Evolutionary conservation across 2,797 vertebrate genomes (phyloP), one percentile per base, ranked within the genome.

Genomic region (Oryzias dopingdopingensis): DNA sequence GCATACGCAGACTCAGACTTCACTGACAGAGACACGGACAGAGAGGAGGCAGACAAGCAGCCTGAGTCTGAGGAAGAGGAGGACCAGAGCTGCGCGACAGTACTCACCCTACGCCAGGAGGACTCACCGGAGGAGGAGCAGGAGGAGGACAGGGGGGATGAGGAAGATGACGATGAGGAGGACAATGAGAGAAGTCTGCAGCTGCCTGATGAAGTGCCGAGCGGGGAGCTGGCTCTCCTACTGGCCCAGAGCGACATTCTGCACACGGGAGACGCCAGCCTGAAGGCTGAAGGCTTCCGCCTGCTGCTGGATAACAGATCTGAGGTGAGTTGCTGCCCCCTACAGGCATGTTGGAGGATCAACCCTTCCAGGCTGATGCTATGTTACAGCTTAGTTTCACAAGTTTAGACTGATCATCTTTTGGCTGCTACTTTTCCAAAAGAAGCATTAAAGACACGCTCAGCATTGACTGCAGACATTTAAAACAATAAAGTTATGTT

Each of bases 1-100:
- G 96, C 96, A 57, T 95, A 96, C 0, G 95, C 94, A 0, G 96
- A 99, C 71, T 99, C 96, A 0, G 95, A 99, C 70, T 96, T 94
- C 5, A 96, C 90, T 0, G 91, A 98, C 48, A 87, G 89, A 0
- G 92, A 91, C 88, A 95, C 89, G 44, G 95, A 94, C 74, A 80
- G 62, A 52, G 94, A 93, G 41, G 95, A 90, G 23, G 86, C 65
- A 5, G 92, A 91, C 56, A 76, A 15, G 43, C 93, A 92, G 41
- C 90, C 61, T 0, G 95, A 86, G 49, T 79, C 91, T 0, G 94
- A 94, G 2, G 92, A 92, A 0, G 94, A 88, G 0, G 92, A 95
- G 64, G 91, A 91, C 49, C 56, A 76, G 70, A 96, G 96, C 88
- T 94, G 92, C 48, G 94, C 93, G n/a, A 96, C 96, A 0, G 93